Percentiles rank a stretch among this genome's conserved stretches.
Evolutionary conservation across 2,113 vertebrate species (phyloP).

Genomic region (Lepus americanus): DNA sequence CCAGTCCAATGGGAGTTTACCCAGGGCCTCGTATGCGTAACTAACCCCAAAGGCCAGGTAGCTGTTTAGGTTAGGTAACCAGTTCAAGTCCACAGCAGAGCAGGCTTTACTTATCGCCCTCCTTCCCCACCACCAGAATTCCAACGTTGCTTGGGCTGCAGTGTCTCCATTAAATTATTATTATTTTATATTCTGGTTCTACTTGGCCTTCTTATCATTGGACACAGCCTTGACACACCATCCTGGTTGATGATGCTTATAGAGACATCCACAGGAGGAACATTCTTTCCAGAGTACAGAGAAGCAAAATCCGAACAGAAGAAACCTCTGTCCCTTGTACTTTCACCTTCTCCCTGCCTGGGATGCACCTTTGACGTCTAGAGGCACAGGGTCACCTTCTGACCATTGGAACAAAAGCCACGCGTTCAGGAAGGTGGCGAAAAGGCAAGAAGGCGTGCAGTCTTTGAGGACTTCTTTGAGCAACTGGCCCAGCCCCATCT

Average conservation of each 20-base stretch:
- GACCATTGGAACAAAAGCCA: neutral
- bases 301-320: neutral
- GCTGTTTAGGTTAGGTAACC: fast-evolving
- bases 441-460: neutral
- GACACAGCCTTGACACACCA: neutral
- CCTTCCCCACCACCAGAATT: neutral
- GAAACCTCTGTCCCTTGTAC: neutral
- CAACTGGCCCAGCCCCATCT: too few relatives aligned
- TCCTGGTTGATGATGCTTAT: neutral
- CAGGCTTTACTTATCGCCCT: neutral
- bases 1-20: neutral
- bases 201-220: neutral
- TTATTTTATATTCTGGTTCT: neutral
- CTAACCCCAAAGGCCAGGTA: neutral
- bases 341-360: neutral
- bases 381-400: neutral
- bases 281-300: neutral
- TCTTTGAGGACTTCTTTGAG: neutral
- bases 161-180: neutral
- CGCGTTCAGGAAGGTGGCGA: neutral
- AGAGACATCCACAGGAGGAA: neutral
- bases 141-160: neutral
- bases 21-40: neutral
- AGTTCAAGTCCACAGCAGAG: neutral
- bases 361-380: neutral